These are phyloP conservation scores for Cistogaster globosa DNA, from an alignment of 2,888 invertebrate genomes.

Conservation along the genomic window DNA sequence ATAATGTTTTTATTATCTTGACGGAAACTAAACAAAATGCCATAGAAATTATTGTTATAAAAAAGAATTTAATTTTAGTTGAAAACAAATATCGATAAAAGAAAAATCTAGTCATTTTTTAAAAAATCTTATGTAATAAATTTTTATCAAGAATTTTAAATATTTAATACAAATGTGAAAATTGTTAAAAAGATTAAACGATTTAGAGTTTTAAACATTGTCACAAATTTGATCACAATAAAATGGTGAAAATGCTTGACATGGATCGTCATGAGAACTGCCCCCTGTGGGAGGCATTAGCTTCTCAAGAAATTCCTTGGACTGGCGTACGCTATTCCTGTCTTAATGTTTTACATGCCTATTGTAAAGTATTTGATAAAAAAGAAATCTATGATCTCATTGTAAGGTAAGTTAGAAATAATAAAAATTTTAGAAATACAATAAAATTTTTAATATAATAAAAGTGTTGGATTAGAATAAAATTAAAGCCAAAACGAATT, in stretches of 20 bases:
- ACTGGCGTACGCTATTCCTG: constrained; percentile 93
- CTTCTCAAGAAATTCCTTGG: constrained; percentile 86
- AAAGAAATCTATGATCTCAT: constrained; percentile 91
- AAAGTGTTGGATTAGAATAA: too few relatives aligned
- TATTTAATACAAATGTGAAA: constrained; percentile 21
- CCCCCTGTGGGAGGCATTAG: constrained; percentile 85
- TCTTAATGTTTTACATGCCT: constrained; percentile 91
- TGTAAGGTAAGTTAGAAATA: constrained; percentile 86
- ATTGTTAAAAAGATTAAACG: constrained; percentile 11
- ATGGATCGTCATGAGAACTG: constrained; percentile 86
- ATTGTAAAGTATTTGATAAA: constrained; percentile 94
- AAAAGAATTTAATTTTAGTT: too few relatives aligned
- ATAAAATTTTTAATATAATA: background rate
- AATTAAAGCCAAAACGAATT: too few relatives aligned
- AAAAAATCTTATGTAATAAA: background rate
- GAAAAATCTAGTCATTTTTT: too few relatives aligned
- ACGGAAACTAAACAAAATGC: constrained; percentile 2
- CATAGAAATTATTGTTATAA: too few relatives aligned
- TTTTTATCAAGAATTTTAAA: background rate
- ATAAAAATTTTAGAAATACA: background rate
- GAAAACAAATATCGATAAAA: too few relatives aligned
- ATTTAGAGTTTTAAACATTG: constrained; percentile 13
- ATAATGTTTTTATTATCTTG: too few relatives aligned
- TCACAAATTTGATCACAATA: constrained; percentile 29
- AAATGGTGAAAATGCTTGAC: constrained; percentile 85